Evolutionary conservation across 2,888 invertebrate species (phyloP).

Genomic region (Dusona sp.): DNA sequence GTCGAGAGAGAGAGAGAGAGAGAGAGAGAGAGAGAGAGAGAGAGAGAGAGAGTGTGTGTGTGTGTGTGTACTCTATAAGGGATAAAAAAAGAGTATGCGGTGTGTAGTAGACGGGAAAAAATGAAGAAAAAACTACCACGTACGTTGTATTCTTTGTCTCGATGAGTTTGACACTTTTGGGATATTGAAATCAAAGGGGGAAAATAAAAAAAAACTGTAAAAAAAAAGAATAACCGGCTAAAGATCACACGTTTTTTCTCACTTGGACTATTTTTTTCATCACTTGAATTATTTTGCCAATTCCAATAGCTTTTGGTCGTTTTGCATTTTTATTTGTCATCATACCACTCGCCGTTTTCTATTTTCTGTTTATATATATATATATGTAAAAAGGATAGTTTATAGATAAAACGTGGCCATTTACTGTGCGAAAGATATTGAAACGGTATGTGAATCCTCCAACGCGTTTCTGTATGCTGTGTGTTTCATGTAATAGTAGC

Average conservation of each 20-base stretch:
- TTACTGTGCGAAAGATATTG: slow-evolving; percentile 40
- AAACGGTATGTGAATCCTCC: slow-evolving; percentile 44
- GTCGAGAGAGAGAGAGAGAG: slow-evolving; percentile 8
- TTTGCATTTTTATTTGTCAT: neutral
- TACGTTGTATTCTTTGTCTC: slow-evolving; percentile 36
- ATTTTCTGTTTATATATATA: neutral
- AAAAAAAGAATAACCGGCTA: neutral
- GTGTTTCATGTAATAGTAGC: slow-evolving; percentile 30
- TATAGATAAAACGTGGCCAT: slow-evolving; percentile 54
- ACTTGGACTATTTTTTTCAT: neutral
- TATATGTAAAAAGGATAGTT: slow-evolving; percentile 7
- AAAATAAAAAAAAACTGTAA: neutral
- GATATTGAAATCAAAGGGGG: slow-evolving; percentile 16
- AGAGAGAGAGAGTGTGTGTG: neutral
- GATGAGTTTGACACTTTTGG: slow-evolving; percentile 46
- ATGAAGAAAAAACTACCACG: slow-evolving; percentile 35
- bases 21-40: neutral
- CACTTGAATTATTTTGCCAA: neutral
- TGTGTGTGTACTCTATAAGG: slow-evolving; percentile 45
- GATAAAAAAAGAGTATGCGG: slow-evolving; percentile 42
- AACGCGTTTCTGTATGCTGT: neutral
- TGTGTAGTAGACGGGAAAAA: slow-evolving; percentile 13
- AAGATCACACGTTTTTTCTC: neutral
- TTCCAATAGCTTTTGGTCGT: neutral
- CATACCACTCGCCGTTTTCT: neutral